A percentile compares a stretch with the other conserved stretches of the same genome.
phyloP scores from a whole-genome alignment of 2,888 invertebrate genomes.

The Eucera pruinosa region DNA sequence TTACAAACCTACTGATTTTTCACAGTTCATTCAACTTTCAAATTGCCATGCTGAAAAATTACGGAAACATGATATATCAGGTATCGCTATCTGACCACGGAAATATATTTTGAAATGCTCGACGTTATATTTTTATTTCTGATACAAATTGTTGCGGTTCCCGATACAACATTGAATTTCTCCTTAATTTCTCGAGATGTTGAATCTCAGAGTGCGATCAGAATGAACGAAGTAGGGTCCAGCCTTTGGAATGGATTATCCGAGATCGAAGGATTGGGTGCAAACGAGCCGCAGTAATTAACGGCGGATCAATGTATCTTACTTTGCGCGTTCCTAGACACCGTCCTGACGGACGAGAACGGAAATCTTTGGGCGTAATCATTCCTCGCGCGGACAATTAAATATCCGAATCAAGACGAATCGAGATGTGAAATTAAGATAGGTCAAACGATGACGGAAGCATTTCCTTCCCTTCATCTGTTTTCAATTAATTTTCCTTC shows the following conservation, averaged over 20 bases:
- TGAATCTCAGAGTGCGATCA: constrained; percentile 1
- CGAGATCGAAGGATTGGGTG: constrained; percentile 12
- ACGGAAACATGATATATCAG: too few relatives aligned
- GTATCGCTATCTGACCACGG: too few relatives aligned
- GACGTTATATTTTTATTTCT: too few relatives aligned
- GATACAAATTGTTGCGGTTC: too few relatives aligned
- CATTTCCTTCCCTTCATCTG: neutral
- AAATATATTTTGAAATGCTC: too few relatives aligned
- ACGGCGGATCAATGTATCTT: constrained; percentile 42
- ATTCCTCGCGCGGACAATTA: constrained; percentile 12
- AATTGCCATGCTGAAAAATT: too few relatives aligned
- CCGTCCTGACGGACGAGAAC: too few relatives aligned
- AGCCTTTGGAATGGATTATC: constrained; percentile 27
- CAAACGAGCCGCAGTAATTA: constrained; percentile 33
- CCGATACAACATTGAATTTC: constrained; percentile 21
- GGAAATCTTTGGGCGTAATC: constrained; percentile 21
- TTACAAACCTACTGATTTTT: too few relatives aligned
- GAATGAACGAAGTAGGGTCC: neutral
- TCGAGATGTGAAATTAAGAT: neutral
- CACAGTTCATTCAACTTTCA: too few relatives aligned
- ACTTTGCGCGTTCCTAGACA: constrained; percentile 15
- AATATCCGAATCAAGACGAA: constrained; percentile 7
- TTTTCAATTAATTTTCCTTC: constrained; percentile 1
- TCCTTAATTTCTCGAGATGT: constrained; percentile 21
- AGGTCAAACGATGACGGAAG: neutral